phyloP scores from a whole-genome alignment of 1,140 invertebrate species.

The Cherax quadricarinatus region DNA sequence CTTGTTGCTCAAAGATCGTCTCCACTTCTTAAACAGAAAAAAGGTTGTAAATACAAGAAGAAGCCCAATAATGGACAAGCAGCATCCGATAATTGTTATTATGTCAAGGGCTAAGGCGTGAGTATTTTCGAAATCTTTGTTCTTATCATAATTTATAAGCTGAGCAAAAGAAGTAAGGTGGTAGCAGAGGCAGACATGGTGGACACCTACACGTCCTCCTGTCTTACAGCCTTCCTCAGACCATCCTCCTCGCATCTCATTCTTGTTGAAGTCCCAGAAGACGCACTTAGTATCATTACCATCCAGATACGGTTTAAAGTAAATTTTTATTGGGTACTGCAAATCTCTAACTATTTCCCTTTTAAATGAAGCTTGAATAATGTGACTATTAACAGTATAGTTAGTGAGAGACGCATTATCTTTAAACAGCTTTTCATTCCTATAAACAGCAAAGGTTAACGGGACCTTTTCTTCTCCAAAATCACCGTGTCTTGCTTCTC shows the following conservation, averaged over 20 bases:
- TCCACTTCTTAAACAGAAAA: conserved; percentile 74
- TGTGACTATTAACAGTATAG: conserved; percentile 65
- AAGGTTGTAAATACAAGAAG: conserved; percentile 74
- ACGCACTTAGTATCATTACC: conserved; percentile 73
- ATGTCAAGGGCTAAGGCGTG: conserved; percentile 67
- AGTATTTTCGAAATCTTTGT: conserved; percentile 8
- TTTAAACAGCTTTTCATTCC: conserved; percentile 66
- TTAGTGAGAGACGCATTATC: not conserved
- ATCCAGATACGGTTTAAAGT: conserved; percentile 41
- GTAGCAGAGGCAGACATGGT: conserved; percentile 73
- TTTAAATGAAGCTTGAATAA: conserved; percentile 66
- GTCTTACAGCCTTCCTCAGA: conserved; percentile 71
- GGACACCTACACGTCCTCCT: conserved; percentile 28
- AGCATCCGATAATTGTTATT: conserved; percentile 74
- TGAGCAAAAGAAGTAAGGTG: conserved; percentile 73
- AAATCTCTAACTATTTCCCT: conserved; percentile 36
- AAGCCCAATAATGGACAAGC: conserved; percentile 74
- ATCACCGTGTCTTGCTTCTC: not conserved
- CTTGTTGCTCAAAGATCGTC: conserved; percentile 73
- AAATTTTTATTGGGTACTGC: conserved; percentile 51
- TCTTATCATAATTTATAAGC: conserved; percentile 74
- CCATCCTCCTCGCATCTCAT: conserved; percentile 71
- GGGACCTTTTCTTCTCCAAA: conserved; percentile 8
- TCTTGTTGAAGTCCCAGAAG: conserved; percentile 72
- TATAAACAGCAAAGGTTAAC: conserved; percentile 61